Evolutionary conservation across 2,888 invertebrate genomes (phyloP), one percentile per base, ranked within the genome.

Genomic region (Heliconius cydno): DNA sequence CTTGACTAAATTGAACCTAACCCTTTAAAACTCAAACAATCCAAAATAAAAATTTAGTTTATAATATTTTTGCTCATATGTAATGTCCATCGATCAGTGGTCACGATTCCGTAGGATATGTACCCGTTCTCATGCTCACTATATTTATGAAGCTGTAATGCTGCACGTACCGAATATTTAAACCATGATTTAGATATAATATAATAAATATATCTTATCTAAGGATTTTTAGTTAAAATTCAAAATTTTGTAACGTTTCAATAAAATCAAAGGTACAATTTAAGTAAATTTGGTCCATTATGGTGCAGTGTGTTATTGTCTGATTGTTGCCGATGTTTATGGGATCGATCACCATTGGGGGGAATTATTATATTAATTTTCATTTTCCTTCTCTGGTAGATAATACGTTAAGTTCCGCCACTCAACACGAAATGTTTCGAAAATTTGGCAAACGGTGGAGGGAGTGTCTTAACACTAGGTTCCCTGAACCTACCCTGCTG

Each of bases 161-260:
- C 83, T 76, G 85, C 86, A 86, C 86, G 86, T 86, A 84, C 83
- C 84, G 86, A 84, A 86, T 86, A 86, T 86, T 86, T 85, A 84
- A 86, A 80, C 81, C 82, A 81, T 84, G 80, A 82, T 84, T 83
- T 83, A 82, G 81, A 81, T 25, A 63, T 38, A 38, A 57, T 15
- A 67, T 15, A 77, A 9, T 22, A 65, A 25, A 67, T 57, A 76
- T 68, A 30, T 41, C 41, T 30, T 66, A 28, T 41, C 65, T 25
- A 28, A 28, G 12, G 65, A 13, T 38, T 38, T 57, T 57, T 34
- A 30, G 6, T 7, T 25, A 15, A 34, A 57, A 52, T 66, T 9
- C 9, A 2, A 65, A 2, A 13, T 12, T 7, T 28, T 5, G 6
- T 28, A 15, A 28, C 3, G 6, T 15, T 65, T 65, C 28, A 12